Base-by-base conservation (phyloP, 1,140 invertebrate genomes). In the Lamellibrachia luymesi region DNA sequence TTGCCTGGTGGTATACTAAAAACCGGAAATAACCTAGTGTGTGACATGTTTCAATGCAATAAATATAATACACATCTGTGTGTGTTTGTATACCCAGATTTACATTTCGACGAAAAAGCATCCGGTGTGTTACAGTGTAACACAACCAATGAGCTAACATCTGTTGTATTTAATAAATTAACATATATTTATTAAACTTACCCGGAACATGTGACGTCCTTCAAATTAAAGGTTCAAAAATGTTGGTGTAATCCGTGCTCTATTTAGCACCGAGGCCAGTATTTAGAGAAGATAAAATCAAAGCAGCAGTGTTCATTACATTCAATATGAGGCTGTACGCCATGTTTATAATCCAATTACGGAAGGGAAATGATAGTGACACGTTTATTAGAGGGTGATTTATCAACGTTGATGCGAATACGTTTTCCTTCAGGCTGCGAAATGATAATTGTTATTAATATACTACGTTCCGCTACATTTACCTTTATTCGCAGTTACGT, bases 381-480 rank as follows among this genome's bases (percentile, higher is more conserved):
- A 80, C 64, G 64, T 80, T 8, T 80, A 80, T 80, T 80, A 80
- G 64, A 22, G 25, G 13, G 64, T 22, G 64, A 80, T 80, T 80
- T 80, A 80, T 80, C 64, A 80, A 10, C 64, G 64, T 80, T 22
- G 13, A 10, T 4, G 64, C 7, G 13, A 80, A 80, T 22, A 80
- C 64, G 17, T 80, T 80, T 80, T 22, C 13, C 64, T 80, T 80
- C 64, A 80, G 64, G 64, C 64, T 80, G 4, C 25, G 64, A 22
- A 80, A 80, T 80, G 64, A 22, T 80, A 80, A 80, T 80, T 80
- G 64, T 80, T 80, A 80, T 80, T 80, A 80, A 80, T 80, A 80
- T 22, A 80, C 64, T 22, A 80, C 64, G 64, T 80, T 80, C 64
- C 64, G 64, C 25, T 80, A 80, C 64, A 80, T 80, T 80, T 80